A percentile compares a stretch with the other conserved stretches of the same genome.
Evolutionary conservation across 2,888 invertebrate genomes (phyloP).

Genomic region (Drosophila paranaensis): DNA sequence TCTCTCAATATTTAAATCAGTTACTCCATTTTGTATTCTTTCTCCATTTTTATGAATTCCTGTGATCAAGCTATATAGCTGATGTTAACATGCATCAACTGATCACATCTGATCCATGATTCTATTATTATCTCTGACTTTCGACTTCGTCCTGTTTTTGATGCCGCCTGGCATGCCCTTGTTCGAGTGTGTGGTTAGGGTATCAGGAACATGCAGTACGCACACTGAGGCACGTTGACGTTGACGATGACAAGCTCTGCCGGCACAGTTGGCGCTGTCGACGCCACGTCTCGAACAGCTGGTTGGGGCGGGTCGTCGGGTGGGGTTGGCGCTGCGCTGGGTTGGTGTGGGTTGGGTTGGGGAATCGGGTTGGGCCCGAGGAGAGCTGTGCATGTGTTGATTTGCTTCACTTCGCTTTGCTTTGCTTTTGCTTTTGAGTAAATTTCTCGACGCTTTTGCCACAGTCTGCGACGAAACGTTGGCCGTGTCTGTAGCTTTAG

Average conservation of each 20-base stretch:
- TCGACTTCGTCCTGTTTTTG: not conserved
- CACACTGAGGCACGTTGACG: slow-evolving; percentile 26
- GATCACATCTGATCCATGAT: too few relatives aligned
- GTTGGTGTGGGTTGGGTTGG: not conserved
- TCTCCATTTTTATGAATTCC: too few relatives aligned
- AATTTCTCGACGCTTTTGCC: slow-evolving; percentile 62
- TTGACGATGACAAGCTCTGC: slow-evolving; percentile 26
- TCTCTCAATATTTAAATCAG: too few relatives aligned
- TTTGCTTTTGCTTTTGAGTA: slow-evolving; percentile 26
- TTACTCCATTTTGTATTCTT: too few relatives aligned
- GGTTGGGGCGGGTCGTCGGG: slow-evolving; percentile 16
- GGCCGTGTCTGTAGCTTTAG: slow-evolving; percentile 4
- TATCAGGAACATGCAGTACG: slow-evolving; percentile 20
- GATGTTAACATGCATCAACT: too few relatives aligned
- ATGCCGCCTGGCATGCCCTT: not conserved
- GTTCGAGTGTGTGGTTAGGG: not conserved
- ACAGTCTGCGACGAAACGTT: slow-evolving; percentile 65
- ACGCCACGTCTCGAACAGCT: slow-evolving; percentile 43
- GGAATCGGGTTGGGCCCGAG: slow-evolving; percentile 9
- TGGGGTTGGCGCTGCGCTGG: slow-evolving; percentile 1
- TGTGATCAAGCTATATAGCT: too few relatives aligned
- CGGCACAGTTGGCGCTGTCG: slow-evolving; percentile 26
- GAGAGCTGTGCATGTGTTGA: not conserved
- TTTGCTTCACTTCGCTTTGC: slow-evolving; percentile 11
- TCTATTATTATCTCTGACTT: too few relatives aligned